Evolutionary conservation across 2,113 vertebrate genomes (phyloP).

Genomic region (Xerus inauris): DNA sequence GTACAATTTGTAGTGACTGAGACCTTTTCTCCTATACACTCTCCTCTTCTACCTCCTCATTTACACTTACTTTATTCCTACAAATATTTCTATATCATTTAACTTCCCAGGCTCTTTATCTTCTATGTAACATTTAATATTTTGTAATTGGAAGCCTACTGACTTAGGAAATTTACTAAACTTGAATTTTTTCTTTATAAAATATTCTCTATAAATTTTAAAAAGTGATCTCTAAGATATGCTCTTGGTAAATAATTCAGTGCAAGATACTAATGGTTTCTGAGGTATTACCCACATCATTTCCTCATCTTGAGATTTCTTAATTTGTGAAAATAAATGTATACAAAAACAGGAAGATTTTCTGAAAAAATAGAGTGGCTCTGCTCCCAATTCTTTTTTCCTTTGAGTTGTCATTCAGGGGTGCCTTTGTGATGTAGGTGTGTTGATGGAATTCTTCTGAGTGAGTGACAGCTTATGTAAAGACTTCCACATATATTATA

Average conservation of each 20-base stretch:
- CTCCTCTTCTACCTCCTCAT: background rate
- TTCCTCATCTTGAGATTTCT: background rate
- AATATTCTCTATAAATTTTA: background rate
- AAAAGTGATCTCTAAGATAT: background rate
- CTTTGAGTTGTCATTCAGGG: constrained; percentile 35
- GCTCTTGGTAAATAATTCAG: background rate
- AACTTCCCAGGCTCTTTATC: background rate
- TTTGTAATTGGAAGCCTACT: background rate
- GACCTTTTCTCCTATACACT: background rate
- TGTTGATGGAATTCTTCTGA: constrained; percentile 57
- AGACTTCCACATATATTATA: constrained; percentile 61
- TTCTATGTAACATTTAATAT: background rate
- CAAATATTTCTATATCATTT: background rate
- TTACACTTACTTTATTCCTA: background rate
- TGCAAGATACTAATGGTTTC: background rate
- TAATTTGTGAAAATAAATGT: constrained; percentile 29
- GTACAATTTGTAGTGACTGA: background rate
- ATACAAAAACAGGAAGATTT: constrained; percentile 26
- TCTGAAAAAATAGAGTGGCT: background rate
- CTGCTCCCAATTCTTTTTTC: background rate
- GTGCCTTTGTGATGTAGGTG: constrained; percentile 63
- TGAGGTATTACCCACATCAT: background rate
- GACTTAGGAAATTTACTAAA: background rate
- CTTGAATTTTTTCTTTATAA: background rate
- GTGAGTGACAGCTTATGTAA: constrained; percentile 56